phyloP scores from a whole-genome alignment of 2,113 vertebrate species.

The Dromiciops gliroides region DNA sequence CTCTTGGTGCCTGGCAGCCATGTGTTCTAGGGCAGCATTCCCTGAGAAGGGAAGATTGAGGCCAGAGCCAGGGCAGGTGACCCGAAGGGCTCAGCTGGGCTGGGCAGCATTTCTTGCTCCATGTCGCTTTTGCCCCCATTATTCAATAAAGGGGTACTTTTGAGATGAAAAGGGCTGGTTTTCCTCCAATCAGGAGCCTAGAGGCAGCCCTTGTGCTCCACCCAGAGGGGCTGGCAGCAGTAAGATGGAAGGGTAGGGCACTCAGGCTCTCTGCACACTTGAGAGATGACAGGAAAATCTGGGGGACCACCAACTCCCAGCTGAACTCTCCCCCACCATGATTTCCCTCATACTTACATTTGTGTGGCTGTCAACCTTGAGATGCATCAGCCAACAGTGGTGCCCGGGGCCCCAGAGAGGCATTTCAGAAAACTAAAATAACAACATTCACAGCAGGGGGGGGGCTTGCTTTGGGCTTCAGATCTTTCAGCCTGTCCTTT shows the following conservation, averaged over 20 bases:
- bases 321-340: background rate
- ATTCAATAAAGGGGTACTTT: background rate
- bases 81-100: no score
- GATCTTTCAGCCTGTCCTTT: background rate
- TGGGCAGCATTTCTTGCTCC: background rate
- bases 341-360: background rate
- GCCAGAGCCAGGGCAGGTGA: background rate
- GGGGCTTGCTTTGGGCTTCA: background rate
- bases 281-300: background rate
- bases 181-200: no score
- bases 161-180: background rate
- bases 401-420: no score
- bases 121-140: background rate
- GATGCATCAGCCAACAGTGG: no score
- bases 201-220: no score
- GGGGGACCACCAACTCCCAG: no score
- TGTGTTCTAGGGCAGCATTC: fast-evolving
- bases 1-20: background rate
- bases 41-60: background rate
- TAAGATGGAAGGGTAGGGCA: no score
- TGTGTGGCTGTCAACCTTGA: no score
- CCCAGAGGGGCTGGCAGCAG: no score
- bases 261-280: no score
- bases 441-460: background rate
- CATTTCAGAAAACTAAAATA: background rate